Evolutionary conservation across 2,797 vertebrate genomes (phyloP), one percentile per base, ranked within the genome.

Genomic region (Triplophysa bombifrons): DNA sequence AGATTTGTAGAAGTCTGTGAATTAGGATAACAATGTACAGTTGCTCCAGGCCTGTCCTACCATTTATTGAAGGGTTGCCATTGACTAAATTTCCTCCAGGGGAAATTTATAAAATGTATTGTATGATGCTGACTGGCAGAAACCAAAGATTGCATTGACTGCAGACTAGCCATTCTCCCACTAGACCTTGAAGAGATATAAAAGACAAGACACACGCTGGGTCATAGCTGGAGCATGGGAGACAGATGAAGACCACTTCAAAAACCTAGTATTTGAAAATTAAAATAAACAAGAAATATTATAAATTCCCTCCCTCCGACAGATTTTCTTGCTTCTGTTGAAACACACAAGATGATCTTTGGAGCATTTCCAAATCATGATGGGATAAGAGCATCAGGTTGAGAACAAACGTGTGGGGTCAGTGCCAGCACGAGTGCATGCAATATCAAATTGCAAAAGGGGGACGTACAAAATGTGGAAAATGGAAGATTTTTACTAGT

Each of bases 111-210:
- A 34, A 34, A 34, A 10, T 75, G 87, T 88, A 88, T 85, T 89
- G 87, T 66, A 84, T 84, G 69, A 71, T 89, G 90, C 90, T 92
- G 90, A 92, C 88, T 73, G 86, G 88, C 89, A 90, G 88, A 90
- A 89, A 86, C 88, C 87, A 89, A 91, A 87, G 84, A 88, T 87
- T 87, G 74, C 79, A 72, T n/a, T 86, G 86, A 89, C 58, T 61
- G 58, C 58, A 61, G 58, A 13, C 25, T 61, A 13, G 2, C 56
- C 22, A 25, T 25, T 85, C 84, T 85, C 82, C 83, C 87, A 80
- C 83, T 84, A 51, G 82, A 82, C 86, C 87, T 80, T 84, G 76
- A 86, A 87, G 82, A 84, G 74, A 87, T 86, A 82, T 80, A 73
- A 89, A 81, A 75, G 53, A 12, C 69, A 34, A 86, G 86, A 85